Evolutionary conservation across 2,888 invertebrate species (phyloP).

Genomic region (Pristionchus arcanus): DNA sequence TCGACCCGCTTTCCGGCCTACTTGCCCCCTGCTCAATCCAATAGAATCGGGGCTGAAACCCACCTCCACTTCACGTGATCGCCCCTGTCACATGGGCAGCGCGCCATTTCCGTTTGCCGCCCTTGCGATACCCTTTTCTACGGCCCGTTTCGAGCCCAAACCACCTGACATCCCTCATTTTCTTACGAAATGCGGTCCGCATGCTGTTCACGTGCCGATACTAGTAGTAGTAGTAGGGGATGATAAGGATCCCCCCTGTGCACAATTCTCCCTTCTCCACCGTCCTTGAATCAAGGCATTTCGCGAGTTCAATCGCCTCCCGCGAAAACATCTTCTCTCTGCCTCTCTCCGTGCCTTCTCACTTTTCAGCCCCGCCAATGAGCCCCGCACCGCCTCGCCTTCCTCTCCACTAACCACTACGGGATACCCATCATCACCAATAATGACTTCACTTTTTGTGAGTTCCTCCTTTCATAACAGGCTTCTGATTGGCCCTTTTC

Average conservation of each 20-base stretch:
- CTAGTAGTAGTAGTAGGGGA: not conserved
- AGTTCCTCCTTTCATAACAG: too few relatives aligned
- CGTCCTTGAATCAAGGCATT: conserved; percentile 8
- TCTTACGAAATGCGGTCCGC: not conserved
- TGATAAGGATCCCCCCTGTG: not conserved
- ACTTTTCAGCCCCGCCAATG: not conserved
- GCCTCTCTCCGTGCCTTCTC: not conserved
- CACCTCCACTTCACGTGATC: conserved; percentile 10
- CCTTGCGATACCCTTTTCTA: not conserved
- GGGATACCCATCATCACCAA: conserved; percentile 26
- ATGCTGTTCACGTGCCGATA: not conserved
- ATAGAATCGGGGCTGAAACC: not conserved
- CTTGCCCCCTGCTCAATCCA: not conserved
- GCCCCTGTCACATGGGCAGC: not conserved
- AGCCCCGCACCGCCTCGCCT: not conserved
- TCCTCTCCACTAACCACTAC: conserved; percentile 21
- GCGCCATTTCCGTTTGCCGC: not conserved
- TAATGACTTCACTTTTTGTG: conserved; percentile 41
- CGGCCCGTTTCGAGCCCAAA: not conserved
- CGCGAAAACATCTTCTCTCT: not conserved
- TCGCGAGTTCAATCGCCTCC: conserved; percentile 25
- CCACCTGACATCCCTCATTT: not conserved
- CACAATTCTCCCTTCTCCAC: not conserved
- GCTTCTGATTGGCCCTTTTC: too few relatives aligned
- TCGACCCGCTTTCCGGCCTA: not conserved